Percentiles rank a stretch among this genome's conserved stretches.
phyloP scores from a whole-genome alignment of 2,888 invertebrate species.

The Diadromus collaris region DNA sequence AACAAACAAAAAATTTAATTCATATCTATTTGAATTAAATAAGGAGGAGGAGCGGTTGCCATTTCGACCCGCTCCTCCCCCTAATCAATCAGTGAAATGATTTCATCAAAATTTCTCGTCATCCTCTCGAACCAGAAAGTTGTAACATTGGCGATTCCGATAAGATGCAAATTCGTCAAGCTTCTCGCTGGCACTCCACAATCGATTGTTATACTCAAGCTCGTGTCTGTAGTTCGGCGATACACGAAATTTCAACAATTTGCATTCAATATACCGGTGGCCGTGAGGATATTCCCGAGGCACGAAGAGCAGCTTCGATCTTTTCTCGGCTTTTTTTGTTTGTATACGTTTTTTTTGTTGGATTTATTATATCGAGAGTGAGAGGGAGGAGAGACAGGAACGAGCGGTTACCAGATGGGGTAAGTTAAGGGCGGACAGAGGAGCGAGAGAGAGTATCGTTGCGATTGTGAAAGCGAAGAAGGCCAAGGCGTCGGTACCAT shows the following conservation, averaged over 20 bases:
- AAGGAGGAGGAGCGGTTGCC: no score
- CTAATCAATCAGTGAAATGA: no score
- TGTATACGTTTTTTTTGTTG: conserved; percentile 62
- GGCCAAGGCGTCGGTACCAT: conserved; percentile 63
- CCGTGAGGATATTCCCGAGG: conserved; percentile 43
- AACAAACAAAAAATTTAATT: no score
- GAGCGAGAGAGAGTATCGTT: conserved; percentile 35
- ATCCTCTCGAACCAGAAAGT: no score
- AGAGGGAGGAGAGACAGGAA: conserved; percentile 56
- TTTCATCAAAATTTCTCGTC: no score
- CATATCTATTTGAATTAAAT: no score
- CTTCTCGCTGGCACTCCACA: conserved; percentile 26
- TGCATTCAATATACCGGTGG: conserved; percentile 39
- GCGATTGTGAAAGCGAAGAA: conserved; percentile 55
- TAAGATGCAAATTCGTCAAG: conserved; percentile 36
- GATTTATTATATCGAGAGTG: conserved; percentile 68
- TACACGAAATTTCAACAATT: conserved; percentile 34
- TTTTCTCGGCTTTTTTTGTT: conserved; percentile 25
- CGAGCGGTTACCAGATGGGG: conserved; percentile 49
- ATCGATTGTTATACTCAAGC: conserved; percentile 15
- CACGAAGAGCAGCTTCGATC: conserved; percentile 63
- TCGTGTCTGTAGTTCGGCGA: background rate
- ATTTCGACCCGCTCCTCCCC: no score
- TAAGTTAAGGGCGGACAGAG: conserved; percentile 17
- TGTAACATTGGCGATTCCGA: conserved; percentile 23